phyloP scores from a whole-genome alignment of 37 sponge, comb jelly and placozoan genomes.

The Crambe crambe region DNA sequence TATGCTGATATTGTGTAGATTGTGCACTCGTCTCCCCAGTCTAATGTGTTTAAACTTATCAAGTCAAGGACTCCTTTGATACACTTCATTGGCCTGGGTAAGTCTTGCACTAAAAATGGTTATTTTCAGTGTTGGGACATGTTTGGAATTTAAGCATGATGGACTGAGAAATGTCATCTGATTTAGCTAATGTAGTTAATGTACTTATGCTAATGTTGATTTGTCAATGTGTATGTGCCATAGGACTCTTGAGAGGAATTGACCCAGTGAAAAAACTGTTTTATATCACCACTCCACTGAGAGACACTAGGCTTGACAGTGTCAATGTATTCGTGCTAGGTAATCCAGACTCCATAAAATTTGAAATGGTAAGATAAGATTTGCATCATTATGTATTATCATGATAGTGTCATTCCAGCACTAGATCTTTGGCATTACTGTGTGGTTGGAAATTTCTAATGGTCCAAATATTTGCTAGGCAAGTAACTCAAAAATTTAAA shows the following conservation, averaged over 20 bases:
- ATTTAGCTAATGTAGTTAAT: background rate
- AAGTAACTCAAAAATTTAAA: too few species aligned
- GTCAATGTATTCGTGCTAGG: conserved; percentile 51
- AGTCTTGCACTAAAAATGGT: background rate
- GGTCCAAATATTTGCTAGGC: too few species aligned
- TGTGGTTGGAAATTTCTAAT: too few species aligned
- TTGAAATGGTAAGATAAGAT: background rate
- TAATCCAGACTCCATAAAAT: conserved; percentile 5
- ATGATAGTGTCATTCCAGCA: too few species aligned
- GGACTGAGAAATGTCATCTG: background rate
- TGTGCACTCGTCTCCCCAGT: conserved; percentile 2
- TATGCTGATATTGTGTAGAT: conserved; percentile 24
- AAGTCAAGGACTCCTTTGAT: conserved; percentile 42
- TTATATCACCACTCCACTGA: conserved; percentile 59
- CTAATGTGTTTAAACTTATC: conserved; percentile 53
- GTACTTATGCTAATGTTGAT: background rate
- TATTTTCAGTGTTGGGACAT: background rate
- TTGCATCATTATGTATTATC: too few species aligned
- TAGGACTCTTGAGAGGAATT: conserved; percentile 70
- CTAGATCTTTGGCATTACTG: too few species aligned
- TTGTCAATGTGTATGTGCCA: background rate
- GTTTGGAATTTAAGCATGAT: background rate
- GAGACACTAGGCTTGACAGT: background rate
- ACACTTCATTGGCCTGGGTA: conserved; percentile 71
- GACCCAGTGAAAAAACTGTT: conserved; percentile 34